Base-by-base conservation (phyloP, 1,140 invertebrate genomes). In the Physella acuta region DNA sequence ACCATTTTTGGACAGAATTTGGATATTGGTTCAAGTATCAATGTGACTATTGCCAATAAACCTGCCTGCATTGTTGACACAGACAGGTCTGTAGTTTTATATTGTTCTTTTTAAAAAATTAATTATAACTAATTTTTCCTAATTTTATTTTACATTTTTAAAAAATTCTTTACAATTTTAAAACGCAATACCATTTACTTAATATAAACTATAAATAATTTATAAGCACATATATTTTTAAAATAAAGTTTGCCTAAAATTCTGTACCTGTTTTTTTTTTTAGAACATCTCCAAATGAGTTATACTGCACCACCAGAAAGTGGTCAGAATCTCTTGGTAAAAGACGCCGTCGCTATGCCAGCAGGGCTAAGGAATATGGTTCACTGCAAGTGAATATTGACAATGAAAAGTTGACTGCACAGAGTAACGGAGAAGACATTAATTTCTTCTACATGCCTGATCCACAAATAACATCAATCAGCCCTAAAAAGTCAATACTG, bases 21-120 rank as follows among this genome's bases (percentile, higher is more conserved):
- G 34, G 95, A 98, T 82, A 94, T 98, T 80, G 97, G 97, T 4
- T 93, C 92, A 24, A 89, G 89, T 70, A 91, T 96, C 63, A 89
- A 89, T 1, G 93, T 94, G 0, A 92, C 89, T 80, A 85, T 98
- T 8, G 95, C 97, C 85, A 90, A 94, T 44, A 51, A 39, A 75
- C 85, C 94, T 56, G 89, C 92, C 5, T 99, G 97, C 85, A 59
- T 4, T 26, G 49, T 79, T 1, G 37, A 52, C 3, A 1, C 0
- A 17, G 11, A 24, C 17, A 52, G 49, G 62, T 51, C 17, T 8
- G 58, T 60, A 36, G 31, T 5, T 8, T 60, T 4, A 16, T 4
- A 16, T 31, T 60, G 17, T 56, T 11, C 11, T 56, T 11, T 56
- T 11, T 8, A 28, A 8, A 56, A 56, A 56, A 56, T 11, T 14